These are phyloP conservation scores for Lumbricus terrestris DNA, from an alignment of 2,888 invertebrate genomes.

Conservation along the genomic window DNA sequence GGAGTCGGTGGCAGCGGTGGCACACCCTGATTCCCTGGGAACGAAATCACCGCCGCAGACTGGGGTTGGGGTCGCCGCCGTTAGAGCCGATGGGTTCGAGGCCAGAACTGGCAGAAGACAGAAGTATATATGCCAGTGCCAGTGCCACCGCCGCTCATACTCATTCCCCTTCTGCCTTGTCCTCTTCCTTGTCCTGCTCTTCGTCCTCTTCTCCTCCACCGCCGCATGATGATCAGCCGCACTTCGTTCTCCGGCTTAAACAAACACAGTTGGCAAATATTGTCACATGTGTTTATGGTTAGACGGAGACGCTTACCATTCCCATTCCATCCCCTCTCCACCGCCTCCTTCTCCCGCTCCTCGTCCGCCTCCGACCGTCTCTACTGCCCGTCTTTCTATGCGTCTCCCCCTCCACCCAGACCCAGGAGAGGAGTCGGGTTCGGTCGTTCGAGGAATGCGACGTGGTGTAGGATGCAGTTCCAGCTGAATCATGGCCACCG, in stretches of 20 bases:
- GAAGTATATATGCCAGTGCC: too few species aligned
- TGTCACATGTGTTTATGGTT: slow-evolving; percentile 18
- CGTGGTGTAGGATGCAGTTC: not conserved
- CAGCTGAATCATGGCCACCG: slow-evolving; percentile 12
- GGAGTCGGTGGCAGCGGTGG: too few species aligned
- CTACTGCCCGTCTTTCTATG: too few species aligned
- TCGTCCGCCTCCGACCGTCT: not conserved
- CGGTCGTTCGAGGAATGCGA: slow-evolving; percentile 14
- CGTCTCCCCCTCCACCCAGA: not conserved
- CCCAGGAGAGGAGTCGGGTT: not conserved
- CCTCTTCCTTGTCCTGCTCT: not conserved
- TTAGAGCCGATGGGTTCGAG: not conserved
- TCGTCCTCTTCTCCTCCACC: not conserved
- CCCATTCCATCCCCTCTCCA: not conserved
- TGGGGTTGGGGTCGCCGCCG: not conserved
- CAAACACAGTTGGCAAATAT: slow-evolving; percentile 19
- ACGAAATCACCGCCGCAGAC: not conserved
- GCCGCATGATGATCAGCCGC: not conserved
- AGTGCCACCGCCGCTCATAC: not conserved
- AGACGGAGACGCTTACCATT: not conserved
- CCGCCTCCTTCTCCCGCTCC: not conserved
- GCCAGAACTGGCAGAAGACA: not conserved
- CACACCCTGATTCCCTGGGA: slow-evolving; percentile 16
- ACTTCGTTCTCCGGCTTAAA: slow-evolving; percentile 7
- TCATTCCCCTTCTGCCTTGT: not conserved